Conservation (phyloP, 1,140 invertebrate species). For the Sycobia sp. region DNA sequence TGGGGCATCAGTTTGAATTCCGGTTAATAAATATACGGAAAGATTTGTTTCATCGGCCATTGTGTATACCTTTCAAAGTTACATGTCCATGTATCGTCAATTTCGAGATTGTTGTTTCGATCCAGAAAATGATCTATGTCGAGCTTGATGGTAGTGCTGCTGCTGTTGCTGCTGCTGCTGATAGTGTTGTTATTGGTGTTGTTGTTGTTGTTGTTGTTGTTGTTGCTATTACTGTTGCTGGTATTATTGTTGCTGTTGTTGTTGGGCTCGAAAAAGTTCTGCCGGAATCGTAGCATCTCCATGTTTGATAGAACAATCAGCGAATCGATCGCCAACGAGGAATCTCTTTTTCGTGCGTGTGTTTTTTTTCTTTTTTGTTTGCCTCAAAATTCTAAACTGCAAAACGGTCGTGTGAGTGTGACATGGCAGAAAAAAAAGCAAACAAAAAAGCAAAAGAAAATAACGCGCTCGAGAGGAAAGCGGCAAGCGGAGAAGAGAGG, state of each 20-base stretch:
- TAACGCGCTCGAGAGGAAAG: not conserved
- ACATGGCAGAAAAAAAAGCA: not conserved
- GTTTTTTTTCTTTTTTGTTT: no score
- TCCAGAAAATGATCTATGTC: constrained; percentile 37
- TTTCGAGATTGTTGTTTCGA: constrained; percentile 39
- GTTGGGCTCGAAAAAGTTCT: constrained; percentile 34
- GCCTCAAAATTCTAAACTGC: no score
- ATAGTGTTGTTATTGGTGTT: no score
- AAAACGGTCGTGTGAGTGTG: no score
- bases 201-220: no score
- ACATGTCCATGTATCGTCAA: constrained; percentile 33
- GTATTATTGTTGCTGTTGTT: no score
- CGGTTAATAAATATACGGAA: no score
- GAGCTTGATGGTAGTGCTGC: constrained; percentile 29
- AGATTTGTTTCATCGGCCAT: no score
- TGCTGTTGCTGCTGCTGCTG: no score
- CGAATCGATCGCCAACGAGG: not conserved
- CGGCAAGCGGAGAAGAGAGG: not conserved
- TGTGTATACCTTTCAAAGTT: constrained; percentile 26
- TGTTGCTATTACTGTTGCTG: no score
- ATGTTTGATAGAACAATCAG: constrained; percentile 14
- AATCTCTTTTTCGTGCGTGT: no score
- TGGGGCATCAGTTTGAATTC: no score
- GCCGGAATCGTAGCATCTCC: constrained; percentile 36
- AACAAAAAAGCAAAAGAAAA: not conserved